These are phyloP conservation scores for Oncorhynchus masou DNA, from an alignment of 2,113 vertebrate species.

Conservation along the genomic window DNA sequence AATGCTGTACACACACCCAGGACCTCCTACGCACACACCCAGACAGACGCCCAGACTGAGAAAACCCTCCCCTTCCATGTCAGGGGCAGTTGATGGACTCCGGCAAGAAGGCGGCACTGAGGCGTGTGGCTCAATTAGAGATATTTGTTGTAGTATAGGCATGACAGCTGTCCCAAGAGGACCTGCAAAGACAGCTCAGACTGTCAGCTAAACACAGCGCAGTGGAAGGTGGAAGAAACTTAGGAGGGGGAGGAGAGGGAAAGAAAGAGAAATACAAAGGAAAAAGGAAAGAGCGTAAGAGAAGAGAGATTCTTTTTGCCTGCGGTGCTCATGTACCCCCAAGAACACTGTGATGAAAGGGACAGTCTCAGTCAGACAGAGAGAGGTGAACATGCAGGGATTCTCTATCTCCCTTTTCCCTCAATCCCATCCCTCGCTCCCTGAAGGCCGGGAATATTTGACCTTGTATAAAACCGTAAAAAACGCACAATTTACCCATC, in stretches of 20 bases:
- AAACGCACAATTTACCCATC: not conserved
- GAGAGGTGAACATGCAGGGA: conserved; percentile 3
- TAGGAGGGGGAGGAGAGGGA: not conserved
- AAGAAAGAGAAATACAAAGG: not conserved
- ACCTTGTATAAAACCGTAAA: not conserved
- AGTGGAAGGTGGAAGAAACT: not conserved
- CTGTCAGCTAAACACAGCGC: conserved; percentile 5
- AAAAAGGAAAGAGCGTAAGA: not conserved
- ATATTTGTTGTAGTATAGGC: conserved; percentile 53
- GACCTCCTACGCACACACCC: not conserved
- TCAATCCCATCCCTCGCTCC: not conserved
- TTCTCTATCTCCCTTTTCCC: not conserved
- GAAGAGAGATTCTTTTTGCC: not conserved
- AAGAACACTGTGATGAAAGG: conserved; percentile 17
- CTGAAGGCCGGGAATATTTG: conserved; percentile 11
- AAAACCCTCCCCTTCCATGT: conserved; percentile 26
- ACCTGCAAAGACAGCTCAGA: conserved; percentile 13
- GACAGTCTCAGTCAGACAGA: not conserved
- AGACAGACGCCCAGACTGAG: conserved; percentile 9
- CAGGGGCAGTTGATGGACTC: conserved; percentile 40
- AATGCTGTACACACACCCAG: conserved; percentile 22
- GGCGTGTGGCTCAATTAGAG: conserved; percentile 57
- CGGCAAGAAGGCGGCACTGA: conserved; percentile 38
- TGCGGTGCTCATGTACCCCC: not conserved
- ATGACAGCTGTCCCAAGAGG: conserved; percentile 36